Evolutionary conservation across 2,888 invertebrate species (phyloP).

Genomic region (Bruchidius siliquastri): DNA sequence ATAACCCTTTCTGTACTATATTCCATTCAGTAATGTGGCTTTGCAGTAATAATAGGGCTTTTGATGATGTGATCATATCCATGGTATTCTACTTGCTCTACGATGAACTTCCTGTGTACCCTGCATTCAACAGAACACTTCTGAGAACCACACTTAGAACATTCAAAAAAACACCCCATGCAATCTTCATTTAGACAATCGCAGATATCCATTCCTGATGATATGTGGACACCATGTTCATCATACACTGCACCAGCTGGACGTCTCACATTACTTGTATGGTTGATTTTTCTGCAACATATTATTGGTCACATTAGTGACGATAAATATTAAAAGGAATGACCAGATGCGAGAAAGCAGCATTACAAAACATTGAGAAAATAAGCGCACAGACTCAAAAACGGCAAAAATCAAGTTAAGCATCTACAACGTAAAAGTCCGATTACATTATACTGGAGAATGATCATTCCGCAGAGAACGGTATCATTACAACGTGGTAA

Average conservation of each 20-base stretch:
- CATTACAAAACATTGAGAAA: no score
- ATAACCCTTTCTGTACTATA: no score
- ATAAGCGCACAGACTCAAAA: no score
- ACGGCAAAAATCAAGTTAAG: no score
- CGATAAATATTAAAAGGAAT: no score
- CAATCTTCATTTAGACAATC: constrained; percentile 78
- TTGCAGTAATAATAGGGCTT: constrained; percentile 46
- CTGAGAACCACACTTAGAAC: constrained; percentile 64
- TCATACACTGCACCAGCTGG: constrained; percentile 60
- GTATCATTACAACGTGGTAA: no score
- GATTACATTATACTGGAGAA: no score
- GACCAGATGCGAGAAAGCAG: no score
- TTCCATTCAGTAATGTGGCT: constrained; percentile 5
- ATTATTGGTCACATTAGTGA: no score
- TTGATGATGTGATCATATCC: constrained; percentile 66
- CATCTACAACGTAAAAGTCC: no score
- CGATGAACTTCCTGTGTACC: constrained; percentile 69
- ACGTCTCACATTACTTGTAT: constrained; percentile 49
- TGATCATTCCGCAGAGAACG: no score
- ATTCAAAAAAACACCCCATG: constrained; percentile 80
- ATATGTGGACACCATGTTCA: constrained; percentile 61
- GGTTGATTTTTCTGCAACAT: constrained; percentile 54
- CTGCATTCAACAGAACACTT: constrained; percentile 83
- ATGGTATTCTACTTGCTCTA: constrained; percentile 74
- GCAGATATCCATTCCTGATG: constrained; percentile 68